phyloP scores from a whole-genome alignment of 1,140 invertebrate genomes.

The Drosophila nigrodunni region DNA sequence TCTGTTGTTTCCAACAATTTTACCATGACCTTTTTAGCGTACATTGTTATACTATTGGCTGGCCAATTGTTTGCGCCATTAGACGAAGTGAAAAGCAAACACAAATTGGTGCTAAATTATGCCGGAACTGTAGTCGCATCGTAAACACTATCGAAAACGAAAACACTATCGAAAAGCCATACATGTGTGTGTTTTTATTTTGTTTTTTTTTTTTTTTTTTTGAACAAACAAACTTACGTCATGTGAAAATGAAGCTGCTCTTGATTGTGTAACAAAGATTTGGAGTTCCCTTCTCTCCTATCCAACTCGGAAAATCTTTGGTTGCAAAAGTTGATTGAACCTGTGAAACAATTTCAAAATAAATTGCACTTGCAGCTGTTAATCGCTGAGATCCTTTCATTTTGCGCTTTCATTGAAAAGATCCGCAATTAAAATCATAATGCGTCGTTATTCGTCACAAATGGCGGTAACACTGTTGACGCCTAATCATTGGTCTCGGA shows the following conservation, averaged over 20 bases:
- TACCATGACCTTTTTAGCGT: constrained; percentile 76
- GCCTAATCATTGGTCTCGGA: constrained; percentile 56
- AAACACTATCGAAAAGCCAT: constrained; percentile 46
- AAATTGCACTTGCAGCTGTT: constrained; percentile 19
- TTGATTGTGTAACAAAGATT: constrained; percentile 56
- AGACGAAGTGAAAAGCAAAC: constrained; percentile 75
- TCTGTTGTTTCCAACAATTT: constrained; percentile 50
- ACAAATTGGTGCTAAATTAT: constrained; percentile 82
- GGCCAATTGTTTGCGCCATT: constrained; percentile 70
- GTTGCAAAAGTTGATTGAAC: constrained; percentile 57
- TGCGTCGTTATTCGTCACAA: constrained; percentile 56
- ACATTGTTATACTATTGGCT: constrained; percentile 23
- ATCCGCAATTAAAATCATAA: constrained; percentile 67
- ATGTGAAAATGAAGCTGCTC: constrained; percentile 20
- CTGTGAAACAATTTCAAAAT: constrained; percentile 9
- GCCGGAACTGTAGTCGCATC: constrained; percentile 65
- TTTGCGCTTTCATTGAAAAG: constrained; percentile 59
- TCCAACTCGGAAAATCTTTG: not conserved
- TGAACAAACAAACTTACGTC: constrained; percentile 51
- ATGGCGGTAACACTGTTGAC: constrained; percentile 30
- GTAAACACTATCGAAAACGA: not conserved
- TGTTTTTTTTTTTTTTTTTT: not conserved
- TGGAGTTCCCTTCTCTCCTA: not conserved
- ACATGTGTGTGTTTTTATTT: constrained; percentile 27
- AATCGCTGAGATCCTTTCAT: constrained; percentile 61